Base-by-base conservation (phyloP, 2,113 vertebrate genomes). In the Rhipidura dahli region DNA sequence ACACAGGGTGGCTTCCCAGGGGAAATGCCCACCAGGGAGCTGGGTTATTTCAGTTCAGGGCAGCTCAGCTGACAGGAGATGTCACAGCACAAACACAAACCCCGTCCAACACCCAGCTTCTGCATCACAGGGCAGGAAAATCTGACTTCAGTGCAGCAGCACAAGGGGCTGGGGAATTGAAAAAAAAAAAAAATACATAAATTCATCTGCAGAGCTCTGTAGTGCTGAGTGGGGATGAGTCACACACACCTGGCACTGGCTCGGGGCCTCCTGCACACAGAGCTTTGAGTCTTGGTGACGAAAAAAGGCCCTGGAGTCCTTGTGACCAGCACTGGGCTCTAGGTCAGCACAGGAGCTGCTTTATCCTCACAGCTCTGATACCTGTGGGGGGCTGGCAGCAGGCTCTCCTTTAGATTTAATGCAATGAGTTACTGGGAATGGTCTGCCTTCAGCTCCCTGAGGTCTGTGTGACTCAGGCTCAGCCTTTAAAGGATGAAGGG, bases 101-200 rank as follows among this genome's bases (percentile, higher is more conserved):
- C 31, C 28, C 5, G 0, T 60, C 94, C 94, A 97, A 93, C 82
- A 72, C 92, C 89, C 79, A 91, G 95, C 72, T 87, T 87, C 94
- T 96, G 93, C 96, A 96, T 97, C 90, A 94, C 90, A 97, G 35
- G 72, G 83, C 89, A 97, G 98, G 98, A 98, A 98, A 98, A 95
- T 97, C 75, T 98, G 97, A 98, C 96, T 97, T 95, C 87, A 97
- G 96, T 8, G 90, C 88, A 89, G 83, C 37, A 81, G 79, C 61
- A 69, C 83, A 94, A 93, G 91, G 89, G 68, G 83, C 66, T 76
- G 83, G 77, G 97, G 94, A 90, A 76, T 24, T 93, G 83, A 47
- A 90, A 92, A 96, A 91, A 93, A 97, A 33, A n/a, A 1, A 16
- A 97, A 33, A n/a, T 1, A 16, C 2, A 16, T 4, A 93, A 71